Conservation (phyloP, 2,888 invertebrate genomes). For the Stegophylla sp. region DNA sequence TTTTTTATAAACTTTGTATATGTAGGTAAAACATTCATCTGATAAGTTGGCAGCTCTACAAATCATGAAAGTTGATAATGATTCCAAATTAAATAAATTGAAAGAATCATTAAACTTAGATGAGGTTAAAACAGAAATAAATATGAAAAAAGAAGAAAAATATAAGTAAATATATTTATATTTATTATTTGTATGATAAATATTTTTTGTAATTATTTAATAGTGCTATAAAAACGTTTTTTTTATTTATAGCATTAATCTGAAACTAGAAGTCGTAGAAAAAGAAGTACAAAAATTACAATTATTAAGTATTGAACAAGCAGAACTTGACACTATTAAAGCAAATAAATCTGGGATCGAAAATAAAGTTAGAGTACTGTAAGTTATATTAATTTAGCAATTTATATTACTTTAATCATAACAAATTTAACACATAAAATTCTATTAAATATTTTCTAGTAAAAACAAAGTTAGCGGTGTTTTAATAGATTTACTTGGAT, state of each 20-base stretch:
- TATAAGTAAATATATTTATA: conserved; percentile 64
- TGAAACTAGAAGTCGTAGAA: conserved; percentile 70
- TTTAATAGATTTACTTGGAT: conserved; percentile 72
- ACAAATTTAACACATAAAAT: too few species aligned
- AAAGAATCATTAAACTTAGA: conserved; percentile 67
- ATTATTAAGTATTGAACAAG: conserved; percentile 70
- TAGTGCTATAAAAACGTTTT: conserved; percentile 10
- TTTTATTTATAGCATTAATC: conserved; percentile 66
- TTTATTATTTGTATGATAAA: background rate
- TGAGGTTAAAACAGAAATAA: conserved; percentile 70
- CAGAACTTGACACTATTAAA: conserved; percentile 71
- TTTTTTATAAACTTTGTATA: conserved; percentile 47
- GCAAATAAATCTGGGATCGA: conserved; percentile 65
- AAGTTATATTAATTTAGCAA: conserved; percentile 16
- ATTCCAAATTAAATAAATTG: conserved; percentile 66
- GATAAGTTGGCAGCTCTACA: conserved; percentile 66
- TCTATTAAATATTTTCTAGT: conserved; percentile 27
- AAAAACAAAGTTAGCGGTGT: conserved; percentile 75
- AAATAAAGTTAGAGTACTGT: conserved; percentile 68
- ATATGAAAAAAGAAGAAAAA: conserved; percentile 69
- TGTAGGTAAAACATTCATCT: conserved; percentile 66
- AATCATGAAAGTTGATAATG: conserved; percentile 67
- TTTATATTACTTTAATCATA: too few species aligned
- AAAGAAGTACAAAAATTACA: conserved; percentile 70
- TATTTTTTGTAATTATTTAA: background rate